Percentiles rank a stretch among this genome's conserved stretches.
Conservation (phyloP, 2,113 vertebrate genomes). For the Elgaria multicarinata region DNA sequence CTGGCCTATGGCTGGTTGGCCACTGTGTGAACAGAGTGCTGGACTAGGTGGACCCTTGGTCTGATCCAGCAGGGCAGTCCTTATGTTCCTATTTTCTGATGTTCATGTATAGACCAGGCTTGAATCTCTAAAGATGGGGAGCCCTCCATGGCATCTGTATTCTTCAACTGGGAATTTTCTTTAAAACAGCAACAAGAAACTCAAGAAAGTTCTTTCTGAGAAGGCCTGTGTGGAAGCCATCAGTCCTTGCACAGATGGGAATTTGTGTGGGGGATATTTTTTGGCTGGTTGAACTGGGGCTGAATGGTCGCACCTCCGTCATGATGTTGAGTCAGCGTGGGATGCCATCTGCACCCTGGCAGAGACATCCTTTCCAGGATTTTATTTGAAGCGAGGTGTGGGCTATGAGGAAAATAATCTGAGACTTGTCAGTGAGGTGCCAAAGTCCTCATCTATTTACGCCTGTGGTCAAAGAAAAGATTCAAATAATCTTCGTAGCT, state of each 20-base stretch:
- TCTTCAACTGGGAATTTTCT: too few species aligned
- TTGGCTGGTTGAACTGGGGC: background rate
- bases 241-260: background rate
- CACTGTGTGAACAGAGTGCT: too few species aligned
- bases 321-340: background rate
- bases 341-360: conserved; percentile 14
- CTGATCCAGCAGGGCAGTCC: too few species aligned
- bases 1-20: too few species aligned
- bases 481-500: background rate
- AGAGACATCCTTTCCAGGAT: background rate
- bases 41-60: too few species aligned
- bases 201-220: background rate
- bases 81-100: too few species aligned
- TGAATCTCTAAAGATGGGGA: background rate
- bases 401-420: background rate
- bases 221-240: background rate
- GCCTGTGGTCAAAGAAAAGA: background rate
- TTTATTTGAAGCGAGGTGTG: background rate
- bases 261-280: background rate
- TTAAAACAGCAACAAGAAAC: background rate
- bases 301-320: background rate
- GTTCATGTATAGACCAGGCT: background rate
- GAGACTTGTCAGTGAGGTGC: too few species aligned
- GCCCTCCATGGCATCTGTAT: background rate
- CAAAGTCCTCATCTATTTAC: background rate